phyloP scores from a whole-genome alignment of 2,113 vertebrate species.

The Lonchura striata region DNA sequence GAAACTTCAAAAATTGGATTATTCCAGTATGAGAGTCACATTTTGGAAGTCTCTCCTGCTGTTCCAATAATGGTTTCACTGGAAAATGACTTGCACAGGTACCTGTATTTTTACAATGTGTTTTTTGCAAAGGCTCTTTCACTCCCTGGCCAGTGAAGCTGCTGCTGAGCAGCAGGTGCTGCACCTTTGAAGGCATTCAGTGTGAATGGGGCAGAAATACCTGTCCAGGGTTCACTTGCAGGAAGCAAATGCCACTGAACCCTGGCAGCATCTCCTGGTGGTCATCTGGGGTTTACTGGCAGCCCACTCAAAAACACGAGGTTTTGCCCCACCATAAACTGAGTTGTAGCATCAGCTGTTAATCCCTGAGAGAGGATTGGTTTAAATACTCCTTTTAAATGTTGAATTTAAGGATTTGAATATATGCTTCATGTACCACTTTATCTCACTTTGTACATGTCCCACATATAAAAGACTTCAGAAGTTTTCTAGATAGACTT shows the following conservation, averaged over 20 bases:
- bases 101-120: fast-evolving
- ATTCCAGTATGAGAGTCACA: not conserved
- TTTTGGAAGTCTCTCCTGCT: not conserved
- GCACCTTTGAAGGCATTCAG: not conserved
- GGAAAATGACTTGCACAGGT: not conserved
- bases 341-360: not conserved
- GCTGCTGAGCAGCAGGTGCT: not conserved
- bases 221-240: not conserved
- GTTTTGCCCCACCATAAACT: not conserved
- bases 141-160: not conserved
- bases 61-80: not conserved
- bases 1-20: not conserved
- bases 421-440: not conserved
- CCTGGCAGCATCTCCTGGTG: not conserved
- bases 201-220: not conserved
- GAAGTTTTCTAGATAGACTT: not conserved
- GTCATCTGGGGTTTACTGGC: not conserved
- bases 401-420: not conserved
- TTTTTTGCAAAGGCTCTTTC: not conserved
- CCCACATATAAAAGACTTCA: not conserved
- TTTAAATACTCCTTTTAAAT: not conserved
- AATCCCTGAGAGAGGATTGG: not conserved
- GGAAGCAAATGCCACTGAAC: not conserved
- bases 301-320: fast-evolving
- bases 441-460: not conserved